A percentile compares a stretch with the other conserved stretches of the same genome.
Evolutionary conservation across 2,797 vertebrate genomes (phyloP).

Genomic region (Mareca strepera): DNA sequence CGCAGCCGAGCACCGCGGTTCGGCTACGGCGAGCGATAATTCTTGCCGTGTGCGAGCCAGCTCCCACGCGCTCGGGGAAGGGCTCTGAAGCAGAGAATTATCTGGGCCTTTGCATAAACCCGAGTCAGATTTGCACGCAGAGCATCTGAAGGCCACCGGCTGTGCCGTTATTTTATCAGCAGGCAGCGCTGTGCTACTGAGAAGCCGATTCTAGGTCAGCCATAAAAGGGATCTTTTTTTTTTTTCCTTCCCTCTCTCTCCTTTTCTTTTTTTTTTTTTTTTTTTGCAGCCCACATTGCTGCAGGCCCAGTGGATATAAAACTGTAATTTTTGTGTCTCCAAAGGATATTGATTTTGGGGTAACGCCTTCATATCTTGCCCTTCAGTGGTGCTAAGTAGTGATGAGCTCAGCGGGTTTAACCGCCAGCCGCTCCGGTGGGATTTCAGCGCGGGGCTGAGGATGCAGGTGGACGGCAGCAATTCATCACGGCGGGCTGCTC

Average conservation of each 20-base stretch:
- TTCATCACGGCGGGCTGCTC: neutral
- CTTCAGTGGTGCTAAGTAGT: neutral
- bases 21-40: neutral
- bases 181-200: slow-evolving; percentile 72
- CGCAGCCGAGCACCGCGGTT: neutral
- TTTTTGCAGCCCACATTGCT: neutral
- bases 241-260: rapidly evolving
- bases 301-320: neutral
- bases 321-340: neutral
- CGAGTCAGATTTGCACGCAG: neutral
- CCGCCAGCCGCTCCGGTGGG: neutral
- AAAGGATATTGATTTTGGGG: slow-evolving; percentile 14
- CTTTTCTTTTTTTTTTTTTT: neutral
- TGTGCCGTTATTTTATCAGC: slow-evolving; percentile 65
- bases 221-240: slow-evolving; percentile 45
- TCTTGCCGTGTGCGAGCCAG: rapidly evolving
- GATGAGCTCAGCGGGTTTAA: slow-evolving; percentile 20
- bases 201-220: slow-evolving; percentile 70
- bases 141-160: slow-evolving; percentile 45
- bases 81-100: neutral
- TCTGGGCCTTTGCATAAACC: neutral
- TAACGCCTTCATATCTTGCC: neutral
- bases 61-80: neutral
- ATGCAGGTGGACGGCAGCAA: neutral
- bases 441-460: neutral